Percentiles rank a stretch among this genome's conserved stretches.
These are phyloP conservation scores for Drosophila malerkotliana DNA, from an alignment of 1,140 invertebrate genomes.

Conservation along the genomic window DNA sequence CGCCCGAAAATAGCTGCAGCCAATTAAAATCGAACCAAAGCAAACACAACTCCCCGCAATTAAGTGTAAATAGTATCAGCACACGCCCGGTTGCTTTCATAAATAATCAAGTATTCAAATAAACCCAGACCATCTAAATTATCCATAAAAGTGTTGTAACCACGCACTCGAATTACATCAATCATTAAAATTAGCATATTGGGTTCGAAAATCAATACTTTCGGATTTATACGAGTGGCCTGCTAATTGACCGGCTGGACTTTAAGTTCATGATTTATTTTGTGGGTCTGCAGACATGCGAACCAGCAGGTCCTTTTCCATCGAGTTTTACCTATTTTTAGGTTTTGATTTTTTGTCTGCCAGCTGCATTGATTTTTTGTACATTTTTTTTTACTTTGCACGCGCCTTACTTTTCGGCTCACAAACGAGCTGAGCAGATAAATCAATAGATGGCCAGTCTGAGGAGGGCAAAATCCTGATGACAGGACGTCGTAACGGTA, in stretches of 20 bases:
- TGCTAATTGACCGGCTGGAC: slow-evolving; percentile 56
- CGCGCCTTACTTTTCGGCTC: slow-evolving; percentile 3
- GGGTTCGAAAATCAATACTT: slow-evolving; percentile 59
- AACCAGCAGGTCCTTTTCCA: slow-evolving; percentile 10
- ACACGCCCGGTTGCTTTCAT: slow-evolving; percentile 14
- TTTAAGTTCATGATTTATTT: slow-evolving; percentile 72
- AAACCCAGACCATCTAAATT: neutral
- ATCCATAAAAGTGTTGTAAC: slow-evolving; percentile 18
- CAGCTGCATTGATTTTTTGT: slow-evolving; percentile 31
- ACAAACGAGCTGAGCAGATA: slow-evolving; percentile 24
- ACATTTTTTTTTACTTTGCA: slow-evolving; percentile 1
- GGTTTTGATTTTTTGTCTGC: slow-evolving; percentile 34
- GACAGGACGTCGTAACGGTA: slow-evolving; percentile 16
- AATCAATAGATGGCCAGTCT: slow-evolving; percentile 45
- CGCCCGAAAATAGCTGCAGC: slow-evolving; percentile 9
- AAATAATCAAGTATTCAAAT: slow-evolving; percentile 31
- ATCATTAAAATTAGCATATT: slow-evolving; percentile 31
- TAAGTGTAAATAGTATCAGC: slow-evolving; percentile 29
- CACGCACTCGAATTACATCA: slow-evolving; percentile 23
- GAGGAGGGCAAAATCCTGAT: neutral
- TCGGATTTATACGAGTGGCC: slow-evolving; percentile 37
- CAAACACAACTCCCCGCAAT: slow-evolving; percentile 19
- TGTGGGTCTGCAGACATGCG: slow-evolving; percentile 23
- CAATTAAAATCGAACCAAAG: slow-evolving; percentile 16
- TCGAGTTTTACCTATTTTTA: slow-evolving; percentile 28